A percentile compares a stretch with the other conserved stretches of the same genome.
These are phyloP conservation scores for Cetonia aurata DNA, from an alignment of 2,888 invertebrate species.

Conservation along the genomic window DNA sequence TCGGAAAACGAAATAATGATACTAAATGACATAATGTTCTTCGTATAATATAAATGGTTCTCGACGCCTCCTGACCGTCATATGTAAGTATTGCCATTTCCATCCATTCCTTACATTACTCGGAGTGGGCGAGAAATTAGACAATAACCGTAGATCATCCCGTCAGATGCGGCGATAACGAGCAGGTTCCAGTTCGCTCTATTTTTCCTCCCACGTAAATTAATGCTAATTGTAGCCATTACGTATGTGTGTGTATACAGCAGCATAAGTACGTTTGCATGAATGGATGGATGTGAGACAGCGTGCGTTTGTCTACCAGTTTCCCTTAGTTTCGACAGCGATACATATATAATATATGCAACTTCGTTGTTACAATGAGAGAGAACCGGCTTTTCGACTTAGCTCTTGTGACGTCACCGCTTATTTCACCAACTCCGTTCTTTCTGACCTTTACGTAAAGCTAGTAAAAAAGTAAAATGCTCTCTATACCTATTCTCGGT, in stretches of 20 bases:
- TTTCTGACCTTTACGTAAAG: constrained; percentile 42
- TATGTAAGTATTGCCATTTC: too few relatives aligned
- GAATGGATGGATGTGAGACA: too few relatives aligned
- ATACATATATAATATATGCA: too few relatives aligned
- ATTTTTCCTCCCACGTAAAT: constrained; percentile 42
- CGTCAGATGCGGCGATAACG: constrained; percentile 24
- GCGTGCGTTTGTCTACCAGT: too few relatives aligned
- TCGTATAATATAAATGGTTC: constrained; percentile 4
- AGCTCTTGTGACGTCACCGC: constrained; percentile 40
- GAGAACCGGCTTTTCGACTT: constrained; percentile 40
- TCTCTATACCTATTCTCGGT: constrained; percentile 24
- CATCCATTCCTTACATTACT: constrained; percentile 1
- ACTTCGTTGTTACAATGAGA: constrained; percentile 9
- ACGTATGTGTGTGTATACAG: constrained; percentile 11
- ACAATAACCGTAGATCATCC: not conserved
- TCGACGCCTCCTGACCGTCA: not conserved
- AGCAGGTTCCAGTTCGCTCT: constrained; percentile 25
- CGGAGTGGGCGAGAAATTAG: not conserved
- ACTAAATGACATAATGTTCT: too few relatives aligned
- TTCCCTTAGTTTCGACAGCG: too few relatives aligned
- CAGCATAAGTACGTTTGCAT: too few relatives aligned
- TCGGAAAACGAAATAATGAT: too few relatives aligned
- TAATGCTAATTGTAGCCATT: constrained; percentile 41
- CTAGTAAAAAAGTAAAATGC: not conserved
- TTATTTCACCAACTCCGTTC: constrained; percentile 35